Percentiles rank a stretch among this genome's conserved stretches.
Evolutionary conservation across 2,113 vertebrate genomes (phyloP).

Genomic region (Colinus virginianus): DNA sequence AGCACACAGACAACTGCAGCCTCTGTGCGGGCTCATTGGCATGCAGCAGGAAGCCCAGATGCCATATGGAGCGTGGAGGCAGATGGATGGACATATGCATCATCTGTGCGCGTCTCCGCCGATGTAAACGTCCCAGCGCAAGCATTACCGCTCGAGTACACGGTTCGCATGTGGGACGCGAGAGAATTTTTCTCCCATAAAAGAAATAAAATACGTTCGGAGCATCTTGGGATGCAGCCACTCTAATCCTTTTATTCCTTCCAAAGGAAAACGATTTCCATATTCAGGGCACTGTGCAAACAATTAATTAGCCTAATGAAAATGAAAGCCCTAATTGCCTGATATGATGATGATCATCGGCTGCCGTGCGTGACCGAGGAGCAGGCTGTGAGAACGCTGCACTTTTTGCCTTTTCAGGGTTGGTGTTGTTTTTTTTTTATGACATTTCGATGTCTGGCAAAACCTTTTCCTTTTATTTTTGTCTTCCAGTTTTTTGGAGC

Average conservation of each 20-base stretch:
- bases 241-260: constrained; percentile 47
- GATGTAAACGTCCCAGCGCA: neutral
- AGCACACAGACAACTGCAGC: neutral
- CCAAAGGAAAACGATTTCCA: constrained; percentile 43
- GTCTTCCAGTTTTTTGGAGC: neutral
- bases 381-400: neutral
- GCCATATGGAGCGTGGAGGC: constrained; percentile 8
- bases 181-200: constrained; percentile 55
- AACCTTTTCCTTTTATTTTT: neutral
- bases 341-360: constrained; percentile 9
- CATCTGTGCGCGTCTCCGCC: constrained; percentile 26
- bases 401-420: neutral
- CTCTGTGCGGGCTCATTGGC: neutral
- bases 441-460: neutral
- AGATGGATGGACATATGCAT: constrained; percentile 71
- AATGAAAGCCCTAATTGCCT: constrained; percentile 66
- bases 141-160: constrained; percentile 25
- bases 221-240: constrained; percentile 52
- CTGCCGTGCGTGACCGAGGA: constrained; percentile 39
- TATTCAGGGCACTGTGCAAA: constrained; percentile 58
- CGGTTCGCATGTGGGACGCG: neutral
- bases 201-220: constrained; percentile 48
- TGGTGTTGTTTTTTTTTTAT: neutral
- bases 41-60: neutral
- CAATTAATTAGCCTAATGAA: constrained; percentile 70